These are phyloP conservation scores for Pocillopora grandis DNA, from an alignment of 92 coral and sea anemone genomes.

Conservation along the genomic window DNA sequence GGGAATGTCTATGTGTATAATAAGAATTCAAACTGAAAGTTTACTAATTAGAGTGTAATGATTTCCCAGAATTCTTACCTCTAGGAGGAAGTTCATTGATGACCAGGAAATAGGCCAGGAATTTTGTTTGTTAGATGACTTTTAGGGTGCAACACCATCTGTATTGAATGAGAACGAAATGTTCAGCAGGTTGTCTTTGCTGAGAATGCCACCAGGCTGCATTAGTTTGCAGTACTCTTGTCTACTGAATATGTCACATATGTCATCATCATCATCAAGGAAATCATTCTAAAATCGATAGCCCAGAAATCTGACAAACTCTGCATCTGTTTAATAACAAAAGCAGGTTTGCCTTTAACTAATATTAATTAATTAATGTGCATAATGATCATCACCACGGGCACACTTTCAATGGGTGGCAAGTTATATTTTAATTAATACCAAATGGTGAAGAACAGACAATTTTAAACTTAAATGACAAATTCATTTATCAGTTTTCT, in stretches of 20 bases:
- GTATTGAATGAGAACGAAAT: slow-evolving; percentile 52
- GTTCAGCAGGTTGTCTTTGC: slow-evolving; percentile 52
- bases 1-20: too few species aligned
- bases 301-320: slow-evolving; percentile 34
- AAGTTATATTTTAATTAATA: too few species aligned
- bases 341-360: background rate
- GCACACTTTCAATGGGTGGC: too few species aligned
- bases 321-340: slow-evolving; percentile 23
- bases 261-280: slow-evolving; percentile 1
- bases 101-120: slow-evolving; percentile 56
- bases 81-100: slow-evolving; percentile 64
- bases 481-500: too few species aligned
- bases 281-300: slow-evolving; percentile 43
- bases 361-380: too few species aligned
- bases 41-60: too few species aligned
- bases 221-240: slow-evolving; percentile 47
- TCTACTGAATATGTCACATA: slow-evolving; percentile 50
- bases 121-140: slow-evolving; percentile 46
- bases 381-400: too few species aligned
- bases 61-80: slow-evolving; percentile 29
- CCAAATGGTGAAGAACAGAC: too few species aligned
- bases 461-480: too few species aligned
- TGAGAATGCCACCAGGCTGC: slow-evolving; percentile 52
- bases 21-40: too few species aligned
- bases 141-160: slow-evolving; percentile 51